Conservation (phyloP, 2,113 vertebrate genomes). For the Melanerpes formicivorus region DNA sequence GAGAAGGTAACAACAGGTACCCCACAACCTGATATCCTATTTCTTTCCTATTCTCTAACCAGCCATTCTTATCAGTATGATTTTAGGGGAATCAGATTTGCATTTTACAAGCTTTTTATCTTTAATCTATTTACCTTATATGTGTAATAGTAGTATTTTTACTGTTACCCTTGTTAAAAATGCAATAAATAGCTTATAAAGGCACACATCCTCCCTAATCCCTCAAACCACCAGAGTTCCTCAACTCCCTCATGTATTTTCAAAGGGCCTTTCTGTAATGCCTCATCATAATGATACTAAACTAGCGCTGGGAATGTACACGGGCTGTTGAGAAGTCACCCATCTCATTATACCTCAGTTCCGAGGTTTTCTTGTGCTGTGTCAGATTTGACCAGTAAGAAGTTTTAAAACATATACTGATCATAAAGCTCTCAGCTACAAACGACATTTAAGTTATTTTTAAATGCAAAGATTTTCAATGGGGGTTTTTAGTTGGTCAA, state of each 20-base stretch:
- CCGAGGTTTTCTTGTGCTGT: background rate
- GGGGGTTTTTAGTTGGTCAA: background rate
- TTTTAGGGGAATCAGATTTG: background rate
- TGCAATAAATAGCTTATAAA: background rate
- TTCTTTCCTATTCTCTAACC: background rate
- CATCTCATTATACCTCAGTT: background rate
- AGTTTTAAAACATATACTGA: background rate
- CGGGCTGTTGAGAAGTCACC: accelerated
- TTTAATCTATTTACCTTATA: background rate
- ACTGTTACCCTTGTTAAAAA: background rate
- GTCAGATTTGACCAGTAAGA: background rate
- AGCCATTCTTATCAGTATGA: background rate
- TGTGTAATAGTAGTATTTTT: background rate
- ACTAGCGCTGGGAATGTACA: background rate
- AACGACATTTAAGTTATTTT: background rate
- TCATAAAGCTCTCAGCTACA: background rate
- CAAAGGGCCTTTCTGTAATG: constrained; percentile 28
- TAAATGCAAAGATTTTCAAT: background rate
- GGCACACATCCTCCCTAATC: background rate
- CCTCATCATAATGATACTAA: background rate
- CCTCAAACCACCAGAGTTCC: background rate
- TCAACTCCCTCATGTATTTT: background rate
- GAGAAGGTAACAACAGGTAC: background rate
- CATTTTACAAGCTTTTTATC: background rate
- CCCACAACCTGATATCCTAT: background rate